Base-by-base conservation (phyloP, 2,888 invertebrate species). In the Julus scanicus region DNA sequence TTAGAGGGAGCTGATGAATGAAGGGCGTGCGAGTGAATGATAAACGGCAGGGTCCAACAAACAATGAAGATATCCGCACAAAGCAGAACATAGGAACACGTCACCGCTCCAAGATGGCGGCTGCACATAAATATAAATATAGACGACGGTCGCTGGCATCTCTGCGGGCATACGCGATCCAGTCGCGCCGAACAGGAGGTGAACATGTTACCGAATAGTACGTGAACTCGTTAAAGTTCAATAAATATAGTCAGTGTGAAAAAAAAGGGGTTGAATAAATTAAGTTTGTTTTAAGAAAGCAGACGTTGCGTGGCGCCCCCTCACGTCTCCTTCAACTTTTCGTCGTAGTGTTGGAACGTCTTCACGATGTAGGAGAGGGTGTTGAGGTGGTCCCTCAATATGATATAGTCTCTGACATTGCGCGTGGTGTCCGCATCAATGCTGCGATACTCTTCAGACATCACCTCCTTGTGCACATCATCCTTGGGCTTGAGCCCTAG, bases 381-480 rank as follows among this genome's bases (percentile, higher is more conserved):
- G 91, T 94, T 94, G 92, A 94, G 94, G 92, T 94, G 95, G 90
- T 95, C 95, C 86, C 94, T 92, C 91, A 94, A 94, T 90, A 95
- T 94, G 89, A 94, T 90, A 93, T 94, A 95, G 91, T 95, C 94
- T 40, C 95, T 92, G 2, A 94, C 90, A 90, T 93, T 93, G 48
- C 94, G 92, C 6, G 94, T 93, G 3, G 91, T 91, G 89, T 92
- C 91, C 57, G 90, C 90, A 13, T 91, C 91, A 89, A 92, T 90
- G 89, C 92, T 91, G 37, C 91, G 92, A 90, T 91, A 91, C 63
- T 91, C 90, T 63, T 91, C 90, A 86, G 90, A 90, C 92, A 92
- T 92, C 49, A 92, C 91, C 86, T 92, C 91, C 40, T 91, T 90
- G 9, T 91, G 90, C n/a, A 92, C 91, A 89, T 91, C 92, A 6